Base-by-base conservation (phyloP, 1,140 invertebrate species). In the Orius insidiosus region DNA sequence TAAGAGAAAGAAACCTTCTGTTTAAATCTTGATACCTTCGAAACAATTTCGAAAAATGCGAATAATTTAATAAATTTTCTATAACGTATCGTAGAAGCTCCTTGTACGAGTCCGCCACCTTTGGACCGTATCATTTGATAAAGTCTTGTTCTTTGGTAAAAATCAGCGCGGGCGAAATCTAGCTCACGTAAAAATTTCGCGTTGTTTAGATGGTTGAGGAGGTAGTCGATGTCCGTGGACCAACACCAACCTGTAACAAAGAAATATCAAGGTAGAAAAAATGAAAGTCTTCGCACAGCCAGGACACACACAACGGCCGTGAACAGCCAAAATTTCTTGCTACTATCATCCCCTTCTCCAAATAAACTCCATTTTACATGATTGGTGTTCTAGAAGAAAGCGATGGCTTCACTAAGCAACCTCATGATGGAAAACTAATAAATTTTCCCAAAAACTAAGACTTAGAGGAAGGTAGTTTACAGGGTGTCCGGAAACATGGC, bases 191-290 rank as follows among this genome's bases (percentile, higher is more conserved):
- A 65, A 54, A 86, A 89, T 1, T 83, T 67, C 0, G 82, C 77
- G 62, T 89, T 89, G 63, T 90, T 90, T 84, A 89, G 89, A 56
- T 88, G 85, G 52, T 76, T 80, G 3, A 85, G 63, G 31, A 85
- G 61, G 0, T 78, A 78, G 61, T 90, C 85, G 36, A 90, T 72
- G 55, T 90, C 85, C 31, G 74, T 84, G 3, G 78, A 76, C 18
- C 80, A 68, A 55, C 85, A 88, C 48, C 85, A 71, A 5, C 78
- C 81, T 83, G 59, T 9, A 65, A 64, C 41, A 52, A 18, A 40
- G 15, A 24, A 24, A 24, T 24, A 24, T n/a, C n/a, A n/a, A n/a
- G n/a, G n/a, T n/a, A n/a, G n/a, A n/a, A 24, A 24, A 24, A 24
- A 24, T 24, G 24, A 24, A 24, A 24, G 7, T 24, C 7, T 24